Conservation (phyloP, 2,888 invertebrate species). For the Encarsia formosa region DNA sequence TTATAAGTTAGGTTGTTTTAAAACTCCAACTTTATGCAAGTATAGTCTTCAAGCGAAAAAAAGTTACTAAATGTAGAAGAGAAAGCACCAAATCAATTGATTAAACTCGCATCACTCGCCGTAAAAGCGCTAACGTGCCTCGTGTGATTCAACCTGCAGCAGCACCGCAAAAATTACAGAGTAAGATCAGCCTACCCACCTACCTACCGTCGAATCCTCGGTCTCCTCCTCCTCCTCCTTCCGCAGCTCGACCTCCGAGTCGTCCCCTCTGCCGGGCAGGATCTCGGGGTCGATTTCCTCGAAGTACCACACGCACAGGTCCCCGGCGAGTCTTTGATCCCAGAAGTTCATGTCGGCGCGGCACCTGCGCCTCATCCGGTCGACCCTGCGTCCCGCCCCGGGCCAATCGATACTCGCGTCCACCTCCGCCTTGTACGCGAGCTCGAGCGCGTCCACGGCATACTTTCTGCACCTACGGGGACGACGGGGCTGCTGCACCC, state of each 20-base stretch:
- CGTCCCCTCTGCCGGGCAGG: not conserved
- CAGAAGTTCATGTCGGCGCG: constrained; percentile 1
- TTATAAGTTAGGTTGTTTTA: too few species aligned
- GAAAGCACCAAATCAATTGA: too few species aligned
- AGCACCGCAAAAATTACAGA: too few species aligned
- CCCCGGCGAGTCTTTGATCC: not conserved
- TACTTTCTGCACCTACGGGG: constrained; percentile 1
- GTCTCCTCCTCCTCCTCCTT: not conserved
- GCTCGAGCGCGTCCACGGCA: constrained; percentile 5
- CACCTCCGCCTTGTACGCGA: not conserved
- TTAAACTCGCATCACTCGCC: too few species aligned
- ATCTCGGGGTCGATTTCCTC: constrained; percentile 8
- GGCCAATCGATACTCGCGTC: constrained; percentile 5
- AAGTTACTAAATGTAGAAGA: too few species aligned
- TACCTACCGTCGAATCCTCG: too few species aligned
- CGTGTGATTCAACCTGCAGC: too few species aligned
- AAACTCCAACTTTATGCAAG: too few species aligned
- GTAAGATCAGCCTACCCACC: too few species aligned
- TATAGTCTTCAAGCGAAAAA: too few species aligned
- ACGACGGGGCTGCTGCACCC: not conserved
- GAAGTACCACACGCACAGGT: constrained; percentile 16
- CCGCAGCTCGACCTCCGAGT: not conserved
- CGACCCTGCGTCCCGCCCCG: not conserved
- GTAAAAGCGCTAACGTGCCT: too few species aligned
- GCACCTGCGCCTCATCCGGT: constrained; percentile 5